Conservation (phyloP, 2,888 invertebrate genomes). For the Lepeophtheirus nordmannii region DNA sequence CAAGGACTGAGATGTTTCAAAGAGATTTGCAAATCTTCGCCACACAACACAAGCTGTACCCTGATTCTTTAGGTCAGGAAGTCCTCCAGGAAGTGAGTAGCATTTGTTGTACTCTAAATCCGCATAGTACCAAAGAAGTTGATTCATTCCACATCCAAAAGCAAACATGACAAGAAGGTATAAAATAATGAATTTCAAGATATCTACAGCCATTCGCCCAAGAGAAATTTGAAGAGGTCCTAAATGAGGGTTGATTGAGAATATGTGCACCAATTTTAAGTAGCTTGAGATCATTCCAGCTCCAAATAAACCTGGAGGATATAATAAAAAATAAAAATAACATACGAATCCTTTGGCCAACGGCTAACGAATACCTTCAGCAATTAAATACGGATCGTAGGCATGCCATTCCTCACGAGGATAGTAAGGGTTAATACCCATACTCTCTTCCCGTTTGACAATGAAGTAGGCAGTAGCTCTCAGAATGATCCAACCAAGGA, state of each 20-base stretch:
- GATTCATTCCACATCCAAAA: slow-evolving; percentile 60
- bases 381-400: slow-evolving; percentile 41
- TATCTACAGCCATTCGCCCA: slow-evolving; percentile 43
- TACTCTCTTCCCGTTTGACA: slow-evolving; percentile 18
- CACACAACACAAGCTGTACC: slow-evolving; percentile 67
- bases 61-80: slow-evolving; percentile 50
- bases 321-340: too few relatives aligned
- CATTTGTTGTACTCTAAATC: slow-evolving; percentile 62
- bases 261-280: slow-evolving; percentile 72
- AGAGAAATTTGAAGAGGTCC: slow-evolving; percentile 57
- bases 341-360: too few relatives aligned
- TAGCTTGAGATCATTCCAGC: slow-evolving; percentile 40
- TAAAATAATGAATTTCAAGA: slow-evolving; percentile 80
- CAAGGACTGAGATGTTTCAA: slow-evolving; percentile 82
- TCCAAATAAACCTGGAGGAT: slow-evolving; percentile 36
- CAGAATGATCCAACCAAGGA: slow-evolving; percentile 39
- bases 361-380: slow-evolving; percentile 35
- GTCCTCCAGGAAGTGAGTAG: slow-evolving; percentile 50
- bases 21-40: slow-evolving; percentile 70
- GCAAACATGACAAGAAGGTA: slow-evolving; percentile 73
- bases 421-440: slow-evolving; percentile 49
- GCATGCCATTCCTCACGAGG: slow-evolving; percentile 39
- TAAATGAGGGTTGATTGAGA: slow-evolving; percentile 80
- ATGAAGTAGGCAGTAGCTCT: slow-evolving; percentile 10
- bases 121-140: slow-evolving; percentile 73